A percentile compares a stretch with the other conserved stretches of the same genome.
These are phyloP conservation scores for Poecilia velifera DNA, from an alignment of 2,797 vertebrate species.

Conservation along the genomic window DNA sequence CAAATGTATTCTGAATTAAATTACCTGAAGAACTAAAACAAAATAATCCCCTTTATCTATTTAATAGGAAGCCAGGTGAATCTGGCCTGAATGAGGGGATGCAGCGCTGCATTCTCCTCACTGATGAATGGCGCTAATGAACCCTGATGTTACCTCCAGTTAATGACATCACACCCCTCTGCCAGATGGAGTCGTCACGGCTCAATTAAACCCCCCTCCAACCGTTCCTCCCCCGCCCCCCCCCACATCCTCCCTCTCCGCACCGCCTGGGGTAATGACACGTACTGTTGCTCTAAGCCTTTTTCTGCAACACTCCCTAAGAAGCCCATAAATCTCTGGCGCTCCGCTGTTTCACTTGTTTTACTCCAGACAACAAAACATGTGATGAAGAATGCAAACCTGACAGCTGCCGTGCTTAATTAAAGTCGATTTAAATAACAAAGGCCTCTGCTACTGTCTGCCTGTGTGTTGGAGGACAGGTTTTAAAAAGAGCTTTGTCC, in stretches of 20 bases:
- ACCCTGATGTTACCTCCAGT: slow-evolving; percentile 53
- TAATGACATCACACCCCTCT: slow-evolving; percentile 60
- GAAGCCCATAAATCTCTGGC: slow-evolving; percentile 67
- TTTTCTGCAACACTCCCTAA: slow-evolving; percentile 47
- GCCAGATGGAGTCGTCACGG: slow-evolving; percentile 73
- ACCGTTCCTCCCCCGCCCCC: neutral
- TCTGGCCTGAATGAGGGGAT: slow-evolving; percentile 12
- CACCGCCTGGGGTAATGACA: slow-evolving; percentile 67
- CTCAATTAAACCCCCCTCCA: slow-evolving; percentile 64
- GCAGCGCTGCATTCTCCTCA: slow-evolving; percentile 46
- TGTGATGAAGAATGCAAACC: neutral
- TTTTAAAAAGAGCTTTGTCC: neutral
- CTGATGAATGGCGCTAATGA: slow-evolving; percentile 61
- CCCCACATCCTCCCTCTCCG: slow-evolving; percentile 21
- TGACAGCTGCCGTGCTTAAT: neutral
- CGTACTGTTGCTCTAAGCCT: slow-evolving; percentile 54
- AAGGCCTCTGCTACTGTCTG: neutral
- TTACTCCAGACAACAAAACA: slow-evolving; percentile 3
- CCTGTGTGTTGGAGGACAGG: neutral
- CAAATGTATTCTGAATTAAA: neutral
- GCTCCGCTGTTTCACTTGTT: slow-evolving; percentile 1
- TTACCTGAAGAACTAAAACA: neutral
- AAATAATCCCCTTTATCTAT: slow-evolving; percentile 12
- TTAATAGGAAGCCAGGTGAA: slow-evolving; percentile 18
- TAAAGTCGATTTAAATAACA: slow-evolving; percentile 8